Base-by-base conservation (phyloP, 2,888 invertebrate species). In the Myathropa florea region DNA sequence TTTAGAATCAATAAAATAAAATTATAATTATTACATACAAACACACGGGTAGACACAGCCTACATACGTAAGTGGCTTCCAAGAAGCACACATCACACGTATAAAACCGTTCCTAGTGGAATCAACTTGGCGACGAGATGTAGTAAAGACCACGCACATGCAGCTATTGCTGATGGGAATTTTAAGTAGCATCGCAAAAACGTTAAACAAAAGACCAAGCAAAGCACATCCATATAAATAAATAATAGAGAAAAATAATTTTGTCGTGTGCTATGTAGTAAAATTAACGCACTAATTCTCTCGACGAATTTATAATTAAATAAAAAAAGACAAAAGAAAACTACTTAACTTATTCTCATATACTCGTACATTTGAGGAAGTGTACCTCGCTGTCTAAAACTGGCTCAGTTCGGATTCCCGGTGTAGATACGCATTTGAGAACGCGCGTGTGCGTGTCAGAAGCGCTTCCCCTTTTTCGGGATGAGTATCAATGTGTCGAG, bases 11-110 rank as follows among this genome's bases (percentile, higher is more conserved):
- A 86, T 82, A 86, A 85, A 85, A 82, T 80, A 70, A 86, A 82
- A 86, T 86, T 86, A 86, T 82, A 86, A 86, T 82, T 86, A 86
- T 86, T 81, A 86, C 68, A 77, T 70, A 86, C 85, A 85, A 77
- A 46, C 85, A 68, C 68, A 85, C 18, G 24, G 30, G 36, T 39
- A 68, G 76, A 65, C 82, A 77, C 73, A 64, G 24, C 21, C 36
- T 64, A 80, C 71, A 72, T 63, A 81, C 76, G 77, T 26, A 81
- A 81, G 60, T 76, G 61, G 65, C 55, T 80, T 57, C 75, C 79
- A 65, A 76, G 67, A 76, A 68, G 65, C 46, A 76, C 71, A 80
- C 46, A 46, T 36, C 67, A 65, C 76, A 81, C 80, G 80, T 85
- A 67, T 81, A 36, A 76, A 81, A 81, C 77, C 63, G 81, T 85